A percentile compares a stretch with the other conserved stretches of the same genome.
These are phyloP conservation scores for Cyprinodon tularosa DNA, from an alignment of 2,113 vertebrate genomes.

Conservation along the genomic window DNA sequence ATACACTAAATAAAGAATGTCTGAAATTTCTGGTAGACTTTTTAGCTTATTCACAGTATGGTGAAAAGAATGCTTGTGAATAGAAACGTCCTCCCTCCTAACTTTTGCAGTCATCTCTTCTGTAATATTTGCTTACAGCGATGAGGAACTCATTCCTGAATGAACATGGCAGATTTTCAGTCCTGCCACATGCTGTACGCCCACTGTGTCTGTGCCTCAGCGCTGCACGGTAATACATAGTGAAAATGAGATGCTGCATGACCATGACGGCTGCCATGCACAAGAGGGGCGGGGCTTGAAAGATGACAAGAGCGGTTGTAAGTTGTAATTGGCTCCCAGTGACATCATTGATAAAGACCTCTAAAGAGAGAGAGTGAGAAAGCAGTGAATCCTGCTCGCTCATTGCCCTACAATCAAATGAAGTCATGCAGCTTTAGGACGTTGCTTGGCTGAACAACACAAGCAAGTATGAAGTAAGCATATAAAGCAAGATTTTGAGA, in stretches of 20 bases:
- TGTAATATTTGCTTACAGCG: conserved; percentile 16
- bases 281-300: conserved; percentile 62
- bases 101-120: conserved; percentile 1
- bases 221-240: conserved; percentile 52
- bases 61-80: neutral
- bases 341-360: conserved; percentile 78
- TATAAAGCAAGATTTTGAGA: neutral
- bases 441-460: neutral
- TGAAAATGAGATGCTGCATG: conserved; percentile 69
- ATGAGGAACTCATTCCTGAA: conserved; percentile 35
- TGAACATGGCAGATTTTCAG: conserved; percentile 28
- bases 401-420: conserved; percentile 14
- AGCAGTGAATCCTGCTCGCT: conserved; percentile 20
- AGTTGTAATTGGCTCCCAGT: conserved; percentile 79
- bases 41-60: conserved; percentile 1
- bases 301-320: conserved; percentile 38
- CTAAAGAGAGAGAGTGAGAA: conserved; percentile 45
- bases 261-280: conserved; percentile 62
- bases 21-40: neutral
- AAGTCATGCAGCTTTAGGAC: neutral
- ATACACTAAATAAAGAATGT: neutral
- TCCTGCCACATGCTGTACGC: conserved; percentile 35
- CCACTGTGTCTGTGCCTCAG: conserved; percentile 26
- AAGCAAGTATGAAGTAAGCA: neutral
- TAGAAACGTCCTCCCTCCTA: conserved; percentile 5